Evolutionary conservation across 2,888 invertebrate species (phyloP), one percentile per base, ranked within the genome.

Genomic region (Lapara coniferarum): DNA sequence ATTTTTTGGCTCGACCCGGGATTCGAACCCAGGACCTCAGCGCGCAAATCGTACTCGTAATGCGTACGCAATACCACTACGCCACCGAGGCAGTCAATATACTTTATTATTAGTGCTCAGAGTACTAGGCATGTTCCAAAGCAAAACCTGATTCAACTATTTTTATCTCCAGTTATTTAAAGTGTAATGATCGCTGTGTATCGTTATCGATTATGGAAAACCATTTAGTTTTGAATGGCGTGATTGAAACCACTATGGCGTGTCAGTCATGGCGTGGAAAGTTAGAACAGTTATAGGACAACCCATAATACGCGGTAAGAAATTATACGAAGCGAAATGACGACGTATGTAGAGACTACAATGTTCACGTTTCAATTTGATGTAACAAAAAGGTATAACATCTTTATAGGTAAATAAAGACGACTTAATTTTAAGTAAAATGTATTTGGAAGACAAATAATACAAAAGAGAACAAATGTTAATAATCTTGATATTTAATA

Each of bases 241-340:
- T 63, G 63, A 63, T 63, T 63, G 13, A 16, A 46, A 16, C 46
- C 49, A 63, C 59, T 44, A 59, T 59, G 16, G 16, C 46, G 16
- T 59, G 59, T 59, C 59, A 49, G 12, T 63, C 46, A 46, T 49
- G 19, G 46, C 13, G 49, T 63, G 49, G 63, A 63, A 63, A 63
- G 63, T 63, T 19, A 19, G 1, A 19, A 63, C 63, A 19, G 49
- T 63, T 63, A 56, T 25, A 49, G 13, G 46, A 46, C 30, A 19
- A 55, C 19, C 55, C 30, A 49, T 19, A 25, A 13, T 63, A 63
- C 59, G 44, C 46, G 59, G 19, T 55, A 19, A 63, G 46, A 59
- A 59, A 46, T 58, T 44, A 59, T 63, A 63, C 46, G 49, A 19
- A 19, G 46, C 19, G 49, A 63, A 49, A 49, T 49, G 10, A 46